Percentiles rank a stretch among this genome's conserved stretches.
These are phyloP conservation scores for Dreissena polymorpha DNA, from an alignment of 1,140 invertebrate genomes.

Conservation along the genomic window DNA sequence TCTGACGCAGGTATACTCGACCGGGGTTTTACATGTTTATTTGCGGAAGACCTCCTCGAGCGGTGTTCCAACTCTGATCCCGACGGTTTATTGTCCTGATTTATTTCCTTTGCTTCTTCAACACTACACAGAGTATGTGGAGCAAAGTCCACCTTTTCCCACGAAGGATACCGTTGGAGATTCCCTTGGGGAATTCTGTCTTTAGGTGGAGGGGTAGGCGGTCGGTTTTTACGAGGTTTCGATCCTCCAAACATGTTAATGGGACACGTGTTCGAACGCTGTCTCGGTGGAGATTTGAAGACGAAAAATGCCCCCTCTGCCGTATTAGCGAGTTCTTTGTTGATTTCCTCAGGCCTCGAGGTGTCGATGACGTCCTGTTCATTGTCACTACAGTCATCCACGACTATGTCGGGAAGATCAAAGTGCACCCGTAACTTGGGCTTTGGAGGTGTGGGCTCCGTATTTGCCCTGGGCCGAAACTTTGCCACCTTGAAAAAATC, in stretches of 20 bases:
- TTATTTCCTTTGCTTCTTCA: conserved; percentile 26
- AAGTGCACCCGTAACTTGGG: conserved; percentile 39
- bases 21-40: background rate
- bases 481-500: conserved; percentile 35
- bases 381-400: conserved; percentile 54
- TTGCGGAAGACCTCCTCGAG: background rate
- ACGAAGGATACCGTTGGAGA: conserved; percentile 35
- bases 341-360: conserved; percentile 37
- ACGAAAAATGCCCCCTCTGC: conserved; percentile 51
- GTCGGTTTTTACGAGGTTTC: background rate
- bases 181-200: conserved; percentile 31
- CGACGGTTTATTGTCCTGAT: background rate
- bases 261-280: conserved; percentile 50
- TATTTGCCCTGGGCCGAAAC: conserved; percentile 39
- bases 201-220: conserved; percentile 25
- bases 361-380: conserved; percentile 28
- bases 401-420: conserved; percentile 47
- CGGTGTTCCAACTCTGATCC: background rate
- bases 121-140: conserved; percentile 39
- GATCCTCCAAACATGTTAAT: conserved; percentile 42
- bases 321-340: conserved; percentile 43
- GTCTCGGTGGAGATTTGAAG: conserved; percentile 49
- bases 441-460: conserved; percentile 35
- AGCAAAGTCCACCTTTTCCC: conserved; percentile 41
- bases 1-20: background rate